These are phyloP conservation scores for Zaprionus lachaisei DNA, from an alignment of 1,140 invertebrate genomes.

Conservation along the genomic window DNA sequence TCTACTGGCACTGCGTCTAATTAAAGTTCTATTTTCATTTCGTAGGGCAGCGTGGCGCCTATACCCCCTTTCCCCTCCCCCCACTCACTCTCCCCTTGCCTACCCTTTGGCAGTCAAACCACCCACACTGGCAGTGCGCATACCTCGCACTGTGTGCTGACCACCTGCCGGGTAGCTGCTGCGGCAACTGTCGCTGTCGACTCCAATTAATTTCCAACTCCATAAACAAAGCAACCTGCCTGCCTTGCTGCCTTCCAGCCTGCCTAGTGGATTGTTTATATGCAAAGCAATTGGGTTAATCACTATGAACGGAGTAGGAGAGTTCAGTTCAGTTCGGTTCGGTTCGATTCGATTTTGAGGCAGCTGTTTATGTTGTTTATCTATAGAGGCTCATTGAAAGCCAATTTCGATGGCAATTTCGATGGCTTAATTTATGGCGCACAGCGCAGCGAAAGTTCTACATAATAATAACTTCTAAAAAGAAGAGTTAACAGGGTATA, in stretches of 20 bases:
- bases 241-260: not conserved
- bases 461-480: not conserved
- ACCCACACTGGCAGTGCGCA: constrained; percentile 17
- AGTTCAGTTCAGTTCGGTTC: not conserved
- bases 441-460: not conserved
- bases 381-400: not conserved
- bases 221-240: constrained; percentile 45
- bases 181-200: constrained; percentile 65
- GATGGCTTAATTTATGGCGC: not conserved
- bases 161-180: constrained; percentile 35
- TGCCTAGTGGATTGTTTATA: constrained; percentile 57
- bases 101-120: not conserved
- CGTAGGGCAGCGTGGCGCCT: constrained; percentile 65
- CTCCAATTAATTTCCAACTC: constrained; percentile 72
- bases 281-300: constrained; percentile 73
- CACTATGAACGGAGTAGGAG: constrained; percentile 27
- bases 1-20: constrained; percentile 56
- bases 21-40: constrained; percentile 80
- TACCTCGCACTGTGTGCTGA: constrained; percentile 11
- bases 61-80: not conserved
- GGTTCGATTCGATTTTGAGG: not conserved
- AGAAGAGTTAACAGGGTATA: not conserved
- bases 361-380: constrained; percentile 3
- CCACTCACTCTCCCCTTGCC: not conserved
- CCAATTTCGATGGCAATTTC: constrained; percentile 5